Evolutionary conservation across 1,140 invertebrate genomes (phyloP).

Genomic region (Bemisia tabaci): DNA sequence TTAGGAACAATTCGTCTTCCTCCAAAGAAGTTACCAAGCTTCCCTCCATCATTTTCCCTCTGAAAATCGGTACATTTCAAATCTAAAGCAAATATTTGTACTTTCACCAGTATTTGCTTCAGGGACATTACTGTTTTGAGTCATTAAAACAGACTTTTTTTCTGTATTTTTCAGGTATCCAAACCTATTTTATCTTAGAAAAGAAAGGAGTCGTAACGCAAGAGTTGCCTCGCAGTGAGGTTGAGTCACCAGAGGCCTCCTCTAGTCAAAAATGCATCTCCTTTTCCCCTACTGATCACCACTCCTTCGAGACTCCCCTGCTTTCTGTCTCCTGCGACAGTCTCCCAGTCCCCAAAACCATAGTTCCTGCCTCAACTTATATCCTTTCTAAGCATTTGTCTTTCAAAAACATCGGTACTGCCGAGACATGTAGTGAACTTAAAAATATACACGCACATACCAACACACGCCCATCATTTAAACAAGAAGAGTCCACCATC

Average conservation of each 20-base stretch:
- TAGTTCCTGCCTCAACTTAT: neutral
- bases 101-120: too few species aligned
- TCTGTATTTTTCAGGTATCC: slow-evolving; percentile 44
- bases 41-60: too few species aligned
- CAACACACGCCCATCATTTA: neutral
- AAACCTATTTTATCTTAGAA: slow-evolving; percentile 63
- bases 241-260: slow-evolving; percentile 17
- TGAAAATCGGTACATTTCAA: too few species aligned
- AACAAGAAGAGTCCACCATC: neutral
- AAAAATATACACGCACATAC: neutral
- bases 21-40: too few species aligned
- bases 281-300: neutral
- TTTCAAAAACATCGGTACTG: slow-evolving; percentile 11
- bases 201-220: slow-evolving; percentile 28
- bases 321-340: neutral
- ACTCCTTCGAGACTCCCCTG: neutral
- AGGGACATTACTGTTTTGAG: too few species aligned
- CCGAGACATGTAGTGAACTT: neutral
- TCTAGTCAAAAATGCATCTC: neutral
- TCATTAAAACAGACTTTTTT: too few species aligned
- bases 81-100: too few species aligned
- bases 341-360: neutral
- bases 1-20: too few species aligned
- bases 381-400: slow-evolving; percentile 1
- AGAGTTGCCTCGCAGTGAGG: slow-evolving; percentile 24